A percentile compares a stretch with the other conserved stretches of the same genome.
phyloP scores from a whole-genome alignment of 2,113 vertebrate species.

The Eurystomus gularis region DNA sequence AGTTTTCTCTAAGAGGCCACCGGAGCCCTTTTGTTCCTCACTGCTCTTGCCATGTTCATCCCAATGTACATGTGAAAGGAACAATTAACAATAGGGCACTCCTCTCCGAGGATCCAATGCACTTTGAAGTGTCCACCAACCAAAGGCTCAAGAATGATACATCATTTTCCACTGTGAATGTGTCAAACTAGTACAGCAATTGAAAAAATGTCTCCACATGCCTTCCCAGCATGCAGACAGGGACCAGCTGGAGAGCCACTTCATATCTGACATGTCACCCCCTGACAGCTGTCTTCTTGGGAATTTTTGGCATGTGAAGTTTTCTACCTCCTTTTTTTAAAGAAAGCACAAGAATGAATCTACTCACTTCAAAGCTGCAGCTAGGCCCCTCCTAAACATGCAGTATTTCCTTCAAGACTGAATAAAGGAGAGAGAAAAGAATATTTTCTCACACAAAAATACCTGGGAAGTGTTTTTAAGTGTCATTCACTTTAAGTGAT shows the following conservation, averaged over 20 bases:
- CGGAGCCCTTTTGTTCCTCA: conserved; percentile 79
- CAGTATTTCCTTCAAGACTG: neutral
- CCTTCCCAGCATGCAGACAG: conserved; percentile 76
- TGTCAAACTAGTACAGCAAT: conserved; percentile 70
- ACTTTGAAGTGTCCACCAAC: conserved; percentile 83
- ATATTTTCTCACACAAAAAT: neutral
- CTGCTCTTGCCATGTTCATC: conserved; percentile 81
- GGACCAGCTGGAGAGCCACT: conserved; percentile 71
- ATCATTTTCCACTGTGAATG: conserved; percentile 76
- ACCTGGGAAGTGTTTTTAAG: neutral
- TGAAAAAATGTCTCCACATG: conserved; percentile 75
- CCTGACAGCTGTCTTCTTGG: conserved; percentile 58
- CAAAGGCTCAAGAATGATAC: conserved; percentile 78
- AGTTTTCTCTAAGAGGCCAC: conserved; percentile 73
- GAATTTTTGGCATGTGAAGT: conserved; percentile 50
- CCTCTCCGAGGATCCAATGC: conserved; percentile 75
- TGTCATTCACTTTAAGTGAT: neutral
- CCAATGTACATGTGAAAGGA: conserved; percentile 86
- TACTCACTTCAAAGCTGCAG: neutral
- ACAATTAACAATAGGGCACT: conserved; percentile 87
- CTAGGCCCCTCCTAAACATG: neutral
- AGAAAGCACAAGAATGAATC: neutral
- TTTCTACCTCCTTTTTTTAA: conserved; percentile 19
- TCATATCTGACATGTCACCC: conserved; percentile 63
- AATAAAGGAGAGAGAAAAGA: neutral